phyloP scores from a whole-genome alignment of 2,113 vertebrate genomes.

The Eleginops maclovinus region DNA sequence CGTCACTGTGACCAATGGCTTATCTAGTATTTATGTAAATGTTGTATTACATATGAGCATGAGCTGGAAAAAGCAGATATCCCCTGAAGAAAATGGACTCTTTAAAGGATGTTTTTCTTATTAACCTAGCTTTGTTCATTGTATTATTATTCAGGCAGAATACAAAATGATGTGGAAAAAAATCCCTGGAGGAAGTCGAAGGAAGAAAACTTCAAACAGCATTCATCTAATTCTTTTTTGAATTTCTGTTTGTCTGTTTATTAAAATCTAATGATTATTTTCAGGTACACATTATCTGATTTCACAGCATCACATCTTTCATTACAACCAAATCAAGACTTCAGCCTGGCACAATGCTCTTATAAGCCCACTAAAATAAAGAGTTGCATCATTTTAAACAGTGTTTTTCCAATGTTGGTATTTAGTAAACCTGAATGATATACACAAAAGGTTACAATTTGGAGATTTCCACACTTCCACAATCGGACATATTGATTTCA shows the following conservation, averaged over 20 bases:
- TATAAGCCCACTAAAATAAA: too few relatives aligned
- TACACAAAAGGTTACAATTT: too few relatives aligned
- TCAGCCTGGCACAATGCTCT: too few relatives aligned
- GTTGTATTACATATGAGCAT: too few relatives aligned
- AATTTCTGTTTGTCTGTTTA: too few relatives aligned
- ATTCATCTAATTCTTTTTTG: background rate
- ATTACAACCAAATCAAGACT: background rate
- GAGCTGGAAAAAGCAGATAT: background rate
- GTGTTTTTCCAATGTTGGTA: too few relatives aligned
- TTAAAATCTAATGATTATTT: background rate
- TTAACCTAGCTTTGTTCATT: background rate
- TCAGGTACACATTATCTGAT: background rate
- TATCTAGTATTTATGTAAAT: background rate
- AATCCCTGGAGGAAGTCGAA: background rate
- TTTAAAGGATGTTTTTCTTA: background rate
- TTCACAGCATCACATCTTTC: background rate
- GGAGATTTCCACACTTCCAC: too few relatives aligned
- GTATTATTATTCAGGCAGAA: slow-evolving; percentile 2
- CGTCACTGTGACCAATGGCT: background rate
- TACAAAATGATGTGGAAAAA: background rate
- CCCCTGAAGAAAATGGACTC: background rate
- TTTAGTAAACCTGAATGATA: too few relatives aligned
- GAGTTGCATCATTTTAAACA: too few relatives aligned
- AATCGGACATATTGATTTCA: too few relatives aligned
- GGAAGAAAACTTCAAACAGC: background rate